phyloP scores from a whole-genome alignment of 1,140 invertebrate species.

The Neuroterus valhalla region DNA sequence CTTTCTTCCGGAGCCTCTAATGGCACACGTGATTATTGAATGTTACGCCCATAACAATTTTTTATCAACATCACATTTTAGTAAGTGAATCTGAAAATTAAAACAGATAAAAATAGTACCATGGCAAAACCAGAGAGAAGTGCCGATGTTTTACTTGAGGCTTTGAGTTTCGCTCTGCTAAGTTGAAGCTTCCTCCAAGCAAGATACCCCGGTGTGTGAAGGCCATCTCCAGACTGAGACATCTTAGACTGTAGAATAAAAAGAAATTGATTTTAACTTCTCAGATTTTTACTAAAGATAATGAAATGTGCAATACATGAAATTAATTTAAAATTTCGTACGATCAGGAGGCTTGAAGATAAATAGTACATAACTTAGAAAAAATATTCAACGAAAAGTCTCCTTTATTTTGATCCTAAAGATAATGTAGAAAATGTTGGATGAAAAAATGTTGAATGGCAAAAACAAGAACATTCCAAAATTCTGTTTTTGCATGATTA shows the following conservation, averaged over 20 bases:
- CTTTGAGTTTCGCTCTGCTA: constrained; percentile 96
- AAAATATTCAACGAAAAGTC: no score
- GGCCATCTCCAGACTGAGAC: constrained; percentile 83
- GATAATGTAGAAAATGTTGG: not conserved
- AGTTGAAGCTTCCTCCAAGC: constrained; percentile 95
- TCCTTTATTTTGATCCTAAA: not conserved
- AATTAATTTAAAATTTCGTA: not conserved
- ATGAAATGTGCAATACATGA: not conserved
- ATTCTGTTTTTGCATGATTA: not conserved
- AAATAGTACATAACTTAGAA: no score
- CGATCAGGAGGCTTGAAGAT: not conserved
- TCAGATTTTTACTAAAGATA: not conserved
- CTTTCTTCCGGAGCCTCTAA: no score
- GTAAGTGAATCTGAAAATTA: not conserved
- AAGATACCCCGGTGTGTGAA: constrained; percentile 88
- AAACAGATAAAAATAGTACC: constrained; percentile 77
- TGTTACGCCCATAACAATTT: no score
- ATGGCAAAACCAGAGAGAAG: constrained; percentile 97
- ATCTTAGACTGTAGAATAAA: constrained; percentile 73
- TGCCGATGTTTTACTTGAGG: constrained; percentile 96
- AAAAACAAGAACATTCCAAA: not conserved
- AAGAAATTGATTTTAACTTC: constrained; percentile 28
- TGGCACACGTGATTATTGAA: no score
- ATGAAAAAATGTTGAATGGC: not conserved
- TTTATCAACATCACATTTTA: not conserved